phyloP scores from a whole-genome alignment of 2,797 vertebrate genomes.

The Cynodonichthys magdalenae region DNA sequence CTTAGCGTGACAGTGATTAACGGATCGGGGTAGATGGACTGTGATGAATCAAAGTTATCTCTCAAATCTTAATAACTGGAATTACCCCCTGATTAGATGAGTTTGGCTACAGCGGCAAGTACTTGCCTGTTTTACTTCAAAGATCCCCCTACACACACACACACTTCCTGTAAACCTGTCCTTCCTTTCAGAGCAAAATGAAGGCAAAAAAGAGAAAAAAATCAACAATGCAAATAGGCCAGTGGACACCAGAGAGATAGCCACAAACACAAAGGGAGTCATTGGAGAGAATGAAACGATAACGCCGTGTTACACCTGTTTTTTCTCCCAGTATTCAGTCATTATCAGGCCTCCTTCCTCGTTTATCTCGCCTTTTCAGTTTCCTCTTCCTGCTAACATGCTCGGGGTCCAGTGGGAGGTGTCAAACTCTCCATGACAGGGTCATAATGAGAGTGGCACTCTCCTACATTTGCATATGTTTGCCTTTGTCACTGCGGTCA shows the following conservation, averaged over 20 bases:
- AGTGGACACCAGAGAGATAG: slow-evolving; percentile 30
- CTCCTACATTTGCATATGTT: slow-evolving; percentile 76
- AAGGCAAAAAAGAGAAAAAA: slow-evolving; percentile 17
- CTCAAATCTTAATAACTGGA: slow-evolving; percentile 81
- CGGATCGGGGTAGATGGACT: slow-evolving; percentile 76
- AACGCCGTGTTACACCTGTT: slow-evolving; percentile 55
- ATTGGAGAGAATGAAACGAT: slow-evolving; percentile 28
- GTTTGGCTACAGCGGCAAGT: slow-evolving; percentile 63
- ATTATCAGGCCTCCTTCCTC: not conserved
- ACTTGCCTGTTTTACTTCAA: slow-evolving; percentile 67
- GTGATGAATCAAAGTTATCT: slow-evolving; percentile 81
- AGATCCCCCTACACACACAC: slow-evolving; percentile 40
- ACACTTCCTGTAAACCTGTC: slow-evolving; percentile 55
- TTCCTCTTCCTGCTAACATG: slow-evolving; percentile 8
- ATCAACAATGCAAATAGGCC: slow-evolving; percentile 43
- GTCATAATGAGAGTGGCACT: slow-evolving; percentile 66
- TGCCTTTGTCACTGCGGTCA: slow-evolving; percentile 77
- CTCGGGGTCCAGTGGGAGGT: slow-evolving; percentile 57
- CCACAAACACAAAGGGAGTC: slow-evolving; percentile 26
- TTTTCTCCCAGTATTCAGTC: slow-evolving; percentile 10
- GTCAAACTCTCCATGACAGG: slow-evolving; percentile 60
- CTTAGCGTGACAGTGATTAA: slow-evolving; percentile 77
- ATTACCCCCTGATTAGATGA: slow-evolving; percentile 80
- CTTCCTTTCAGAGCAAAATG: slow-evolving; percentile 38
- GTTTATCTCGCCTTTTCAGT: not conserved